Evolutionary conservation across 2,888 invertebrate species (phyloP).

Genomic region (Lochmaea capreae): DNA sequence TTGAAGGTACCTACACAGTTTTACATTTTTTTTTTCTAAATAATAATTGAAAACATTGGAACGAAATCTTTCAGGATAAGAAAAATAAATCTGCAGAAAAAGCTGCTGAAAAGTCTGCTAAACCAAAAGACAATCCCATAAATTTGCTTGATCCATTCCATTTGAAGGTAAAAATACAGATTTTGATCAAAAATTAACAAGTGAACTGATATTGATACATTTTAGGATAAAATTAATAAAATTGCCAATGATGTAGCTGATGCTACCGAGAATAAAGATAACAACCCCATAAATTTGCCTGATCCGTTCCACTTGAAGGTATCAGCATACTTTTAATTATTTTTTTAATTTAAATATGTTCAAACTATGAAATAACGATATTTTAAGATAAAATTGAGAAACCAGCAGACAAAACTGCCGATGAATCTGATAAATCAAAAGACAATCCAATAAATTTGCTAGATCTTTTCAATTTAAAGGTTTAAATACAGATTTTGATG

Average conservation of each 20-base stretch:
- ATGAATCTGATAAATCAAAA: no score
- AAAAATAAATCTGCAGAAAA: not conserved
- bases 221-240: not conserved
- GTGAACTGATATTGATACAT: not conserved
- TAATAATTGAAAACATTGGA: not conserved
- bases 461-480: not conserved
- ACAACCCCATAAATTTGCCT: not conserved
- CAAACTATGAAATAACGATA: no score
- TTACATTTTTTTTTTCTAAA: not conserved
- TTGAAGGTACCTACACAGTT: not conserved
- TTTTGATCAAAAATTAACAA: no score
- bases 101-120: not conserved
- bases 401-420: not conserved
- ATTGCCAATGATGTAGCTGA: not conserved
- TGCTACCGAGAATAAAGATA: not conserved
- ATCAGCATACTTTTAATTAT: not conserved
- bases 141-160: not conserved
- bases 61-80: not conserved
- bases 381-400: not conserved
- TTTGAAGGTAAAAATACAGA: not conserved
- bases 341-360: no score
- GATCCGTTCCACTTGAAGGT: constrained; percentile 3
- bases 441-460: not conserved
- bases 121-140: not conserved
- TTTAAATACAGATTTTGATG: not conserved